Percentiles rank a stretch among this genome's conserved stretches.
Conservation (phyloP, 2,888 invertebrate species). For the Agrochola lychnidis region DNA sequence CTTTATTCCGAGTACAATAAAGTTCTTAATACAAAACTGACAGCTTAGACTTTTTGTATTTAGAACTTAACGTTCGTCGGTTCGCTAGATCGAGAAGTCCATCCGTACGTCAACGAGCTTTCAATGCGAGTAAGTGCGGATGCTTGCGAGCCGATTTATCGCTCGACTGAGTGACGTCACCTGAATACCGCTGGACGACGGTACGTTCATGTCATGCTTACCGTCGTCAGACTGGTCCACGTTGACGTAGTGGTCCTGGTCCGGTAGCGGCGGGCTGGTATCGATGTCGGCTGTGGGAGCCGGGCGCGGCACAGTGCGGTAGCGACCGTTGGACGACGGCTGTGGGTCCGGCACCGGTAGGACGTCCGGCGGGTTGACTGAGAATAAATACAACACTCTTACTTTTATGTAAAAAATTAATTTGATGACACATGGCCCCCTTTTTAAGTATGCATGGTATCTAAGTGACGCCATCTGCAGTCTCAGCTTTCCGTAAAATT, state of each 20-base stretch:
- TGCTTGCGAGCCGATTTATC: neutral
- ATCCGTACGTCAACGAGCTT: neutral
- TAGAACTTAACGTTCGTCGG: neutral
- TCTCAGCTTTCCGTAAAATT: neutral
- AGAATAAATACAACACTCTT: neutral
- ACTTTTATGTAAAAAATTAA: neutral
- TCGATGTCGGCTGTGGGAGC: neutral
- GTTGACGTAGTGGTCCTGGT: constrained; percentile 30
- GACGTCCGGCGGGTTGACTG: constrained; percentile 37
- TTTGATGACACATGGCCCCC: too few species aligned
- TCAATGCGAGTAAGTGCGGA: neutral
- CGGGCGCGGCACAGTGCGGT: constrained; percentile 8
- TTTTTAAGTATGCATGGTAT: neutral
- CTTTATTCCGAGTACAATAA: neutral
- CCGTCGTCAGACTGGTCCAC: constrained; percentile 59
- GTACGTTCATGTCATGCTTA: neutral
- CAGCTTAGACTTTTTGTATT: neutral
- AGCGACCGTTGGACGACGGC: constrained; percentile 28
- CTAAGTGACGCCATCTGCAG: neutral
- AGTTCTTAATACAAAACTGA: neutral
- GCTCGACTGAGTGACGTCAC: neutral
- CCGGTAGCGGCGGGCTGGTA: constrained; percentile 20
- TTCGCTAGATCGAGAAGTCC: neutral
- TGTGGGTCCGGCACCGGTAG: constrained; percentile 24
- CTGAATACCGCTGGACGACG: neutral